phyloP scores from a whole-genome alignment of 2,113 vertebrate species.

The Oncorhynchus gorbuscha region DNA sequence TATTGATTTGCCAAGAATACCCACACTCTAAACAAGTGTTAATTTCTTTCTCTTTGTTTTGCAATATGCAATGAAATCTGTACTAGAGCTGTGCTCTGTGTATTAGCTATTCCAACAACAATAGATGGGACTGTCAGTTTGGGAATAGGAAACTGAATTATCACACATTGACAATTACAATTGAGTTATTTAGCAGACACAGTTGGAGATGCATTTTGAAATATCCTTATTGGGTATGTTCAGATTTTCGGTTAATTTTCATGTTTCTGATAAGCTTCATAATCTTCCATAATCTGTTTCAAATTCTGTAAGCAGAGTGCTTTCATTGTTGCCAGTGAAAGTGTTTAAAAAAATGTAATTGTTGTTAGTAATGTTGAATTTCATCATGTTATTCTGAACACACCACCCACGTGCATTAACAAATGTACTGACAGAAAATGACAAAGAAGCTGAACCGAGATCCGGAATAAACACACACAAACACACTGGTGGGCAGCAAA shows the following conservation, averaged over 20 bases:
- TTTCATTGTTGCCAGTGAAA: no score
- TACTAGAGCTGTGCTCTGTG: neutral
- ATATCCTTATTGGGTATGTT: no score
- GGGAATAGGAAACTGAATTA: neutral
- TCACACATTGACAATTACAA: no score
- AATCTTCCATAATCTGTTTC: no score
- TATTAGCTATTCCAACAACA: neutral
- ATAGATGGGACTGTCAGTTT: neutral
- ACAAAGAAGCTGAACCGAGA: neutral
- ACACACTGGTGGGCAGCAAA: neutral
- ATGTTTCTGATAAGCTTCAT: no score
- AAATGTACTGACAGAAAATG: neutral
- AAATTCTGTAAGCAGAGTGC: no score
- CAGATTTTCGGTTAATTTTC: no score
- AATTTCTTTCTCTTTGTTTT: neutral
- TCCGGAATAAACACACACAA: neutral
- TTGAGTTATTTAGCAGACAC: neutral
- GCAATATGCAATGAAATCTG: neutral
- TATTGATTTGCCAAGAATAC: slow-evolving; percentile 1
- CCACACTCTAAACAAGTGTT: neutral
- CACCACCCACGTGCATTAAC: no score
- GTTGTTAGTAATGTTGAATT: no score
- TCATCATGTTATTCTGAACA: no score
- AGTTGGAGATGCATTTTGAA: no score
- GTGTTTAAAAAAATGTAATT: no score